Evolutionary conservation across 2,113 vertebrate genomes (phyloP).

Genomic region (Oplegnathus fasciatus): DNA sequence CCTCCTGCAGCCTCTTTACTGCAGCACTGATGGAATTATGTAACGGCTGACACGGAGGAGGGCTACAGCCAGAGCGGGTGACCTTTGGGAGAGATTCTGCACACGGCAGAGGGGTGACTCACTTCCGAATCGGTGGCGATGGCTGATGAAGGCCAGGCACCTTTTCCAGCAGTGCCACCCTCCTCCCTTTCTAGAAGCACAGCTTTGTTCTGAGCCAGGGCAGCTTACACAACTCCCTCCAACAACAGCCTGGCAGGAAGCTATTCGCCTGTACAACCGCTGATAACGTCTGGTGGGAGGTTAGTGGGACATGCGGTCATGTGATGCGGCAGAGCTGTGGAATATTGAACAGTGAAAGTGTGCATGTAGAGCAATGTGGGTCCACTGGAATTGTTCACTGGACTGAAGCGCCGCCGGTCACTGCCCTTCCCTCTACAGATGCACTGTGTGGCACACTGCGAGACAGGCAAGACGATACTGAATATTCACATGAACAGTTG

Average conservation of each 20-base stretch:
- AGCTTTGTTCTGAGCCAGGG: constrained; percentile 57
- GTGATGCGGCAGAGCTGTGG: constrained; percentile 31
- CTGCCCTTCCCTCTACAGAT: background rate
- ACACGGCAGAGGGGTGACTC: constrained; percentile 63
- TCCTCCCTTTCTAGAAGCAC: constrained; percentile 38
- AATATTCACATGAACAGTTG: background rate
- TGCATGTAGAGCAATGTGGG: constrained; percentile 30
- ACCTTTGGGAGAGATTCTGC: constrained; percentile 67
- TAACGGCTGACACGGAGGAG: constrained; percentile 57
- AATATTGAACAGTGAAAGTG: constrained; percentile 44
- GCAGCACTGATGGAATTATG: constrained; percentile 51
- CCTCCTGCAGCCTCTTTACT: constrained; percentile 22
- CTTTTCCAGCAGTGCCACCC: constrained; percentile 57
- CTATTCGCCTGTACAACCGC: constrained; percentile 29
- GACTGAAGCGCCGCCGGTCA: constrained; percentile 20
- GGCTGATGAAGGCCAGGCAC: constrained; percentile 73
- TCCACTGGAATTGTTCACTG: constrained; percentile 32
- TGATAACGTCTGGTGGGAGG: constrained; percentile 64
- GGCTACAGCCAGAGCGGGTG: constrained; percentile 37
- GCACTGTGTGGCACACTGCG: constrained; percentile 12
- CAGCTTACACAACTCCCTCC: constrained; percentile 49
- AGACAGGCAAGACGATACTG: background rate
- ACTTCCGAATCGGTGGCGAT: constrained; percentile 67
- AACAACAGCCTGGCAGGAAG: constrained; percentile 51
- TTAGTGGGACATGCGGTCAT: constrained; percentile 62